Evolutionary conservation across 2,797 vertebrate species (phyloP).

Genomic region (Sebastes steindachneri): DNA sequence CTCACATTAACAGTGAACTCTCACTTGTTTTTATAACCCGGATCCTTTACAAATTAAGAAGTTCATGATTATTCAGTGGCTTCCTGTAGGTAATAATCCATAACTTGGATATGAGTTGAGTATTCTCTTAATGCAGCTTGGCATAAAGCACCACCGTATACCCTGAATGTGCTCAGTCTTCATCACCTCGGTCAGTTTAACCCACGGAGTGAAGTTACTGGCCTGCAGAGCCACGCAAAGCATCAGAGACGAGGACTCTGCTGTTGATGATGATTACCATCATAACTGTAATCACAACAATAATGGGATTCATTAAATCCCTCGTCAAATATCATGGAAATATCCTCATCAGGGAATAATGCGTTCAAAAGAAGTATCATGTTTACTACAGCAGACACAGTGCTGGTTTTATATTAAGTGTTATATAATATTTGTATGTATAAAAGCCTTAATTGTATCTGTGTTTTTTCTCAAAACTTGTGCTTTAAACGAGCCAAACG

Average conservation of each 20-base stretch:
- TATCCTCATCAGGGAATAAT: not conserved
- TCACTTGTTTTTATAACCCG: not conserved
- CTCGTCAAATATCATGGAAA: slow-evolving; percentile 28
- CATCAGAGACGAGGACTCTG: slow-evolving; percentile 4
- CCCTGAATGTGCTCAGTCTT: slow-evolving; percentile 13
- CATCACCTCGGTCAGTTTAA: slow-evolving; percentile 24
- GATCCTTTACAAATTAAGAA: not conserved
- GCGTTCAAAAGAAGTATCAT: not conserved
- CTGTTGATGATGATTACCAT: slow-evolving; percentile 51
- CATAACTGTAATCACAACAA: slow-evolving; percentile 50
- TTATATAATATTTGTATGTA: not conserved
- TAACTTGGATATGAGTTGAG: slow-evolving; percentile 5
- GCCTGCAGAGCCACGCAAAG: not conserved
- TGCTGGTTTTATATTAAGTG: not conserved
- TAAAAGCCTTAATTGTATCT: no score
- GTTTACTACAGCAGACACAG: not conserved
- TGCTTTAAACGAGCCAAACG: not conserved
- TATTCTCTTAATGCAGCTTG: slow-evolving; percentile 41
- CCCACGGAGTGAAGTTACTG: not conserved
- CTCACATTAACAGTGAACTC: not conserved
- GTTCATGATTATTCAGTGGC: no score
- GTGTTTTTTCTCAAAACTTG: not conserved
- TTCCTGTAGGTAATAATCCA: no score
- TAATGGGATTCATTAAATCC: slow-evolving; percentile 44
- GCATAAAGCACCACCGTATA: not conserved